Conservation (phyloP, 2,888 invertebrate genomes). For the Drosophila infuscata region DNA sequence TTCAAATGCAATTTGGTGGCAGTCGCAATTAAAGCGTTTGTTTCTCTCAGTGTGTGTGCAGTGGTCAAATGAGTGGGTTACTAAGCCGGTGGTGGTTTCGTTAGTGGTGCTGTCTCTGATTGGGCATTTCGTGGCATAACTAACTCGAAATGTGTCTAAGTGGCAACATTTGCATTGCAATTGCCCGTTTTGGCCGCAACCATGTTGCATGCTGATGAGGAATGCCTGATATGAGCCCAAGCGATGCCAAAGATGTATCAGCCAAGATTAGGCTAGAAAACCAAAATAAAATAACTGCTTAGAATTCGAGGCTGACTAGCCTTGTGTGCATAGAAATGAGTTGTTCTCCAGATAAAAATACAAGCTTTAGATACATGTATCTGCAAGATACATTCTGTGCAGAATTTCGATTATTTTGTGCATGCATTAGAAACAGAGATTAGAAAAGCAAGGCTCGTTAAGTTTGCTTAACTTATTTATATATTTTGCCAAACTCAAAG, state of each 20-base stretch:
- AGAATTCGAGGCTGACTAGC: conserved; percentile 7
- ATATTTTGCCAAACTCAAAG: background rate
- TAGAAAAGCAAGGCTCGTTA: too few relatives aligned
- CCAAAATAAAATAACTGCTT: background rate
- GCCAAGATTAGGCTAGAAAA: conserved; percentile 3
- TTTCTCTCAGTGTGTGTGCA: conserved; percentile 23
- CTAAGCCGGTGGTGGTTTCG: conserved; percentile 10
- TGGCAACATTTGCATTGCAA: conserved; percentile 74
- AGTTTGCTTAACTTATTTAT: background rate
- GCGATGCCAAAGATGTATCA: conserved; percentile 46
- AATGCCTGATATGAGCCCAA: conserved; percentile 58
- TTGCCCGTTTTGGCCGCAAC: conserved; percentile 61
- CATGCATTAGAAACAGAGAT: background rate
- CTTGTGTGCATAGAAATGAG: conserved; percentile 8
- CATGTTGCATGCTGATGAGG: conserved; percentile 61
- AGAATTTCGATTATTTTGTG: background rate
- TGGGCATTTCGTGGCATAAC: conserved; percentile 77
- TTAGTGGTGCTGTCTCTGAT: conserved; percentile 59
- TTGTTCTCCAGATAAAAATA: conserved; percentile 1
- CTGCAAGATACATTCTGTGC: background rate
- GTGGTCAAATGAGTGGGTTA: conserved; percentile 45
- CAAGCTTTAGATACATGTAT: background rate
- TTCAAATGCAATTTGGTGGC: conserved; percentile 56
- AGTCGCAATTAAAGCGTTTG: conserved; percentile 70
- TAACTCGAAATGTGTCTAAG: conserved; percentile 78